phyloP scores from a whole-genome alignment of 2,888 invertebrate species.

The Xestia sexstrigata region DNA sequence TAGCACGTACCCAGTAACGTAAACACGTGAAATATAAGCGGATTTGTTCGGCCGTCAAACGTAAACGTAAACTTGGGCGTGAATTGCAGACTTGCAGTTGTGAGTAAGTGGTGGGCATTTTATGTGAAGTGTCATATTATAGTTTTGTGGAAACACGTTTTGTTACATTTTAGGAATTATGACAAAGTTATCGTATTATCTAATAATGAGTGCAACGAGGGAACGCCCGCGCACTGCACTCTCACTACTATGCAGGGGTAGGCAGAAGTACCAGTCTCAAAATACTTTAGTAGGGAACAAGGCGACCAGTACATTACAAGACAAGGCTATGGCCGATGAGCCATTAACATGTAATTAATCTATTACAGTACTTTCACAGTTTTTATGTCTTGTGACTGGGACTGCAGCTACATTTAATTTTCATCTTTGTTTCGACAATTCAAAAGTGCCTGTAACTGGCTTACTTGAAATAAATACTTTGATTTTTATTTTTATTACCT shows the following conservation, averaged over 20 bases:
- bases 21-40: constrained; percentile 73
- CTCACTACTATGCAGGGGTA: neutral
- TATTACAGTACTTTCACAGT: too few relatives aligned
- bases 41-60: constrained; percentile 74
- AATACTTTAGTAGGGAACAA: too few relatives aligned
- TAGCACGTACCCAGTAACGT: constrained; percentile 69
- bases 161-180: constrained; percentile 7
- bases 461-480: too few relatives aligned
- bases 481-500: too few relatives aligned
- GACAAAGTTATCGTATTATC: constrained; percentile 75
- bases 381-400: too few relatives aligned
- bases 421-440: too few relatives aligned
- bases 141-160: constrained; percentile 20
- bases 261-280: constrained; percentile 32
- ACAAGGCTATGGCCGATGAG: too few relatives aligned
- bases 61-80: constrained; percentile 66
- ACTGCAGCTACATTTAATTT: too few relatives aligned
- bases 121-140: constrained; percentile 25
- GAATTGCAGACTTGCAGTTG: constrained; percentile 65
- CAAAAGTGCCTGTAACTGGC: too few relatives aligned
- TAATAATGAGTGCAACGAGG: constrained; percentile 77
- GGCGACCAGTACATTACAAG: too few relatives aligned
- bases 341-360: too few relatives aligned
- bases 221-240: constrained; percentile 72
- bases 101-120: constrained; percentile 49